Percentiles rank a stretch among this genome's conserved stretches.
These are phyloP conservation scores for Ophion ellenae DNA, from an alignment of 2,888 invertebrate genomes.

Conservation along the genomic window DNA sequence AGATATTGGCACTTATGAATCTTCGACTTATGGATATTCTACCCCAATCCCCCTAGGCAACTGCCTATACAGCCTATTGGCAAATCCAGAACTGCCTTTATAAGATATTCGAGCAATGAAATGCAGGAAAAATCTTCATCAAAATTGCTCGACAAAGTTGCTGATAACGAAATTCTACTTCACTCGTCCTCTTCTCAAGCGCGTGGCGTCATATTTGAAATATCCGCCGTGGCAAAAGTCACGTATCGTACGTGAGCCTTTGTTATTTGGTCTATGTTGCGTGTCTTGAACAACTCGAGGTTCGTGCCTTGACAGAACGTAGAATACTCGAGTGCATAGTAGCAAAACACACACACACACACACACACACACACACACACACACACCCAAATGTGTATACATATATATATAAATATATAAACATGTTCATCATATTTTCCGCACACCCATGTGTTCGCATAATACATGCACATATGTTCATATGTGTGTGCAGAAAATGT, in stretches of 20 bases:
- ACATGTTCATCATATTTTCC: neutral
- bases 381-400: neutral
- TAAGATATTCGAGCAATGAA: no score
- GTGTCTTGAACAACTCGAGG: conserved; percentile 11
- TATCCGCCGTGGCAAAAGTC: conserved; percentile 26
- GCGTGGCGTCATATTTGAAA: conserved; percentile 23
- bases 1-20: no score
- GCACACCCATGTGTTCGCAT: neutral
- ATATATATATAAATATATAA: neutral
- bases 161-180: neutral
- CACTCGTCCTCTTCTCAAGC: neutral
- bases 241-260: conserved; percentile 32
- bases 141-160: neutral
- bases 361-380: neutral
- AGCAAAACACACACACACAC: conserved; percentile 9
- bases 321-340: conserved; percentile 37
- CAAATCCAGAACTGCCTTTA: no score
- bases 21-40: no score
- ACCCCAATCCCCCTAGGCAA: no score
- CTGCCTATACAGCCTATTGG: no score
- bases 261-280: conserved; percentile 41
- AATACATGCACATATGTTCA: neutral
- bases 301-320: conserved; percentile 46
- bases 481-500: conserved; percentile 11
- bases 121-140: neutral